These are phyloP conservation scores for Leptopilina drosophilae DNA, from an alignment of 2,888 invertebrate species.

Conservation along the genomic window DNA sequence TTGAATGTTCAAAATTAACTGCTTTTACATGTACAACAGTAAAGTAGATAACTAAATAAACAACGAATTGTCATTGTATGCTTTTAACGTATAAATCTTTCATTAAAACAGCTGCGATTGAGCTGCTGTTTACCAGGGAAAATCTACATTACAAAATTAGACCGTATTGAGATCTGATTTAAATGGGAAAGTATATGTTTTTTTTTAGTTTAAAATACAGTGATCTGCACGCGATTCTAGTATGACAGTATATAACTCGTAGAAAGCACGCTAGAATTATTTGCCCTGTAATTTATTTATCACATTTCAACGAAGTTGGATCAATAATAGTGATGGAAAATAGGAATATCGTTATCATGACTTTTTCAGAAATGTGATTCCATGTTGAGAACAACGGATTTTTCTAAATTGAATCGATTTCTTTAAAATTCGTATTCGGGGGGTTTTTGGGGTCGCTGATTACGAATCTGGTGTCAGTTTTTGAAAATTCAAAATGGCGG, in stretches of 20 bases:
- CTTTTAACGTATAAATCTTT: constrained; percentile 14
- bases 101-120: constrained; percentile 3
- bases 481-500: too few relatives aligned
- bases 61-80: not conserved
- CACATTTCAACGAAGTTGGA: not conserved
- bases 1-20: not conserved
- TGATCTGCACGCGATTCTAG: not conserved
- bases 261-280: not conserved
- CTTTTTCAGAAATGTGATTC: too few relatives aligned
- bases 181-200: not conserved
- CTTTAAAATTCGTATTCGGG: too few relatives aligned
- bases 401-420: too few relatives aligned
- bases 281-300: not conserved
- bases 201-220: not conserved
- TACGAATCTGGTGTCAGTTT: too few relatives aligned
- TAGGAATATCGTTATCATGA: too few relatives aligned
- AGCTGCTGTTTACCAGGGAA: not conserved
- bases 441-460: too few relatives aligned
- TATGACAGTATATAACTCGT: not conserved
- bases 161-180: not conserved
- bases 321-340: constrained; percentile 5
- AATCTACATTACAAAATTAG: not conserved
- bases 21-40: not conserved
- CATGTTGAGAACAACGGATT: too few relatives aligned
- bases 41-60: constrained; percentile 3